These are phyloP conservation scores for Chelonus formosanus DNA, from an alignment of 2,888 invertebrate genomes.

Conservation along the genomic window DNA sequence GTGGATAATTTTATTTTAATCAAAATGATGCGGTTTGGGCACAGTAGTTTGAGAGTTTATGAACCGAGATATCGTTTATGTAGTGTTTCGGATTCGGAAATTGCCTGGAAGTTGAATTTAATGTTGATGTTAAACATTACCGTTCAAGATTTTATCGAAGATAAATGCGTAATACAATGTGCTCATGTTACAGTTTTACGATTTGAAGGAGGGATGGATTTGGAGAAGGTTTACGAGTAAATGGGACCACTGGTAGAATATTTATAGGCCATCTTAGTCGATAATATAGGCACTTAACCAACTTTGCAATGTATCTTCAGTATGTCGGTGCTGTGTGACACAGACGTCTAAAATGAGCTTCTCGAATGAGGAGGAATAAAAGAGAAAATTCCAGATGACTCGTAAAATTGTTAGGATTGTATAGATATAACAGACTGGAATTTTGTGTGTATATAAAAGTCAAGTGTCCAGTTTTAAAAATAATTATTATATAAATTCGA, in stretches of 20 bases:
- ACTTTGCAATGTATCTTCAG: constrained; percentile 35
- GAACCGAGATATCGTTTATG: constrained; percentile 24
- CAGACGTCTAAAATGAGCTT: constrained; percentile 22
- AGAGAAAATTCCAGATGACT: not conserved
- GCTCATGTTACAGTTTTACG: not conserved
- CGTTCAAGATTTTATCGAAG: constrained; percentile 34
- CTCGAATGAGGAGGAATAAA: constrained; percentile 13
- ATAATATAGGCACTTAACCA: constrained; percentile 49
- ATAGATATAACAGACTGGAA: no score
- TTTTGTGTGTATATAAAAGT: no score
- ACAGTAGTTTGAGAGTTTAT: constrained; percentile 34
- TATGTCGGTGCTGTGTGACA: constrained; percentile 18
- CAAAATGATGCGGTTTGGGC: constrained; percentile 2
- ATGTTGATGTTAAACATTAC: constrained; percentile 36
- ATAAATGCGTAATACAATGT: constrained; percentile 23
- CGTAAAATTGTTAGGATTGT: constrained; percentile 3
- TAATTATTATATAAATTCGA: no score
- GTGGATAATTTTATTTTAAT: not conserved
- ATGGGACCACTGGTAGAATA: constrained; percentile 52
- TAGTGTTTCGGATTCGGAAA: constrained; percentile 17
- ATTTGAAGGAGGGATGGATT: constrained; percentile 15
- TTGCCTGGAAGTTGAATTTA: constrained; percentile 22
- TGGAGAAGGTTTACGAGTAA: constrained; percentile 49
- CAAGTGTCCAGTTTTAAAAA: no score
- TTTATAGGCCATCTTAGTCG: constrained; percentile 54